Conservation (phyloP, 2,113 vertebrate genomes). For the Porphyrio hochstetteri region DNA sequence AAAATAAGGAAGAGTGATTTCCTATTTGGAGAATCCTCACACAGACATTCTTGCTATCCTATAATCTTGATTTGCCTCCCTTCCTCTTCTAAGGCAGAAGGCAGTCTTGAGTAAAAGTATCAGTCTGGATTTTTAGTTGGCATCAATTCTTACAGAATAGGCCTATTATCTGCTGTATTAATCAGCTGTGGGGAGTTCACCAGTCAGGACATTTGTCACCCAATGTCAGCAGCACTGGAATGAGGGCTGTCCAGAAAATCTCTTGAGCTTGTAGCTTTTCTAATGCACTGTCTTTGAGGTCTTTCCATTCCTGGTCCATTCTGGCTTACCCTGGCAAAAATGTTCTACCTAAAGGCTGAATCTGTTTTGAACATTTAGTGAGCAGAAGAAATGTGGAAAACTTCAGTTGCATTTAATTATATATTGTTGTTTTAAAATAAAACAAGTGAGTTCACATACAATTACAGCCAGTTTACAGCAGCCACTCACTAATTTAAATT, state of each 20-base stretch:
- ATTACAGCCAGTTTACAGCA: conserved; percentile 45
- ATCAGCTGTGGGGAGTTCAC: background rate
- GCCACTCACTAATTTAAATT: conserved; percentile 63
- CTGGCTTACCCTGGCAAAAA: background rate
- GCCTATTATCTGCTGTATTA: background rate
- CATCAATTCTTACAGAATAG: background rate
- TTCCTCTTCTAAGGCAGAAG: background rate
- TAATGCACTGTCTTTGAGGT: background rate
- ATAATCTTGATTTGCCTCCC: background rate
- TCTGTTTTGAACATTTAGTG: background rate
- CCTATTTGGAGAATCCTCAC: background rate
- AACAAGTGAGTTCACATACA: conserved; percentile 4
- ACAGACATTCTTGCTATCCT: background rate
- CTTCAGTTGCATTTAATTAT: conserved; percentile 35
- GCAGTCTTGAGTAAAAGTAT: background rate
- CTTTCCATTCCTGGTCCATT: background rate
- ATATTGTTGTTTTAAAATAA: conserved; percentile 33
- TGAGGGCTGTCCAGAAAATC: background rate
- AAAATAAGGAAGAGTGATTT: background rate
- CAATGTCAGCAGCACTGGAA: background rate
- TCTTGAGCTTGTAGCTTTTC: background rate
- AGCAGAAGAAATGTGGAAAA: background rate
- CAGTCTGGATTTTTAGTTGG: background rate
- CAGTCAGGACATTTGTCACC: background rate
- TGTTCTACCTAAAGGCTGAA: background rate